Conservation (phyloP, 30 jellyfish, hydroid and myxozoan species). For the Cassiopea andromeda region DNA sequence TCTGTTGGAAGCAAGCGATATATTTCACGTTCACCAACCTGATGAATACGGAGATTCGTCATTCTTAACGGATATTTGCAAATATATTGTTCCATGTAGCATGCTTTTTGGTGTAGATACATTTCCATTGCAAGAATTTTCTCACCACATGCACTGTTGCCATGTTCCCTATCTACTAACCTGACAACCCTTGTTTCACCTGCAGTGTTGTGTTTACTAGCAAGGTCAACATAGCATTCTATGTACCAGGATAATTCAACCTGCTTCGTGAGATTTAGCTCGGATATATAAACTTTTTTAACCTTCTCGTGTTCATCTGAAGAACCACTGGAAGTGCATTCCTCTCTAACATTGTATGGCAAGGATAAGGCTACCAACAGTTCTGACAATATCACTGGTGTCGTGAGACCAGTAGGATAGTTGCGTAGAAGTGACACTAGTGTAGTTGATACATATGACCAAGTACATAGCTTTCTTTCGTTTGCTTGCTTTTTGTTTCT, state of each 20-base stretch:
- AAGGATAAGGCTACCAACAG: conserved; percentile 12
- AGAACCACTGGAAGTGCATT: neutral
- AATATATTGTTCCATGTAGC: conserved; percentile 30
- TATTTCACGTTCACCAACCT: conserved; percentile 4
- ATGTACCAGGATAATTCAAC: conserved; percentile 15
- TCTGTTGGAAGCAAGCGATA: conserved; percentile 62
- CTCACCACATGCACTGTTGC: neutral
- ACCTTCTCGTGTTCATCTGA: neutral
- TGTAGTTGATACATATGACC: conserved; percentile 20
- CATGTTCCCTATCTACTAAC: neutral
- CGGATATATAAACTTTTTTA: conserved; percentile 2
- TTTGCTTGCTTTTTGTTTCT: conserved; percentile 3
- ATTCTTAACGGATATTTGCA: conserved; percentile 21
- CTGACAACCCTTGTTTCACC: conserved; percentile 22
- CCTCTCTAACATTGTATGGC: neutral
- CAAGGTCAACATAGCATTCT: conserved; percentile 9
- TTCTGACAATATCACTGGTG: conserved; percentile 34
- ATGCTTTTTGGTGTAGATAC: conserved; percentile 58
- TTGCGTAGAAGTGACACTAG: neutral
- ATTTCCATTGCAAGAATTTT: conserved; percentile 43
- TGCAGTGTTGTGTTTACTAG: neutral
- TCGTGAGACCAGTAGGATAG: conserved; percentile 57
- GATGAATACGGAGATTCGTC: conserved; percentile 58
- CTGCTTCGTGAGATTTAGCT: conserved; percentile 45
- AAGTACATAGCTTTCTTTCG: neutral